Percentiles rank a stretch among this genome's conserved stretches.
These are phyloP conservation scores for Lutjanus erythropterus DNA, from an alignment of 2,113 vertebrate genomes.

Conservation along the genomic window DNA sequence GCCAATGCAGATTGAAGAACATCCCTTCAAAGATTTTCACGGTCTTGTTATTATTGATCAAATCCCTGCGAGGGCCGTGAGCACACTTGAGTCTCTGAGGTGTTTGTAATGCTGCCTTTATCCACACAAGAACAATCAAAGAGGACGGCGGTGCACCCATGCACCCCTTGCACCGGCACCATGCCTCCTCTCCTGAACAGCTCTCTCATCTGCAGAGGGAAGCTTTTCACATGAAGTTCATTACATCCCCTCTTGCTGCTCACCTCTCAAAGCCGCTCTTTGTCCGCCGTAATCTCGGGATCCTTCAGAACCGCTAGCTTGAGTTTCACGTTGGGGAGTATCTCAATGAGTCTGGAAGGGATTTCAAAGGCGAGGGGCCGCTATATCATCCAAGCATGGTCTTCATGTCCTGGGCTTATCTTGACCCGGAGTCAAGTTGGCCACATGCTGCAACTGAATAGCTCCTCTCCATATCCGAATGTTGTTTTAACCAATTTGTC, in stretches of 20 bases:
- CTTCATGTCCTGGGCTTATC: slow-evolving; percentile 79
- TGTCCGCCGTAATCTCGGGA: slow-evolving; percentile 82
- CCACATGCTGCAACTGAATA: slow-evolving; percentile 70
- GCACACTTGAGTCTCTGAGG: slow-evolving; percentile 23
- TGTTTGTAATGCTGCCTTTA: slow-evolving; percentile 50
- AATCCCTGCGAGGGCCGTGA: slow-evolving; percentile 21
- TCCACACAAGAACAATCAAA: slow-evolving; percentile 59
- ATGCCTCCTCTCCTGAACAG: slow-evolving; percentile 49
- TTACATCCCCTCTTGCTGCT: slow-evolving; percentile 79
- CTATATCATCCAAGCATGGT: slow-evolving; percentile 78
- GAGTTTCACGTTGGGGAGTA: slow-evolving; percentile 82
- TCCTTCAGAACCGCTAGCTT: slow-evolving; percentile 81
- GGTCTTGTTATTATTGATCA: slow-evolving; percentile 27
- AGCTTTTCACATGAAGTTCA: slow-evolving; percentile 83
- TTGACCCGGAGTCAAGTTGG: slow-evolving; percentile 78
- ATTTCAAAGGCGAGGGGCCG: slow-evolving; percentile 81
- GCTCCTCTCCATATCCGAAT: slow-evolving; percentile 57
- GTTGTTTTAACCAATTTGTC: slow-evolving; percentile 57
- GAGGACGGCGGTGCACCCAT: slow-evolving; percentile 31
- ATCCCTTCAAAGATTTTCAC: slow-evolving; percentile 32
- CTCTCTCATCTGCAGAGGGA: slow-evolving; percentile 79
- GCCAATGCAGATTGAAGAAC: slow-evolving; percentile 6
- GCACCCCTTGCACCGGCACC: slow-evolving; percentile 45
- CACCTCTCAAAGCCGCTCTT: slow-evolving; percentile 80
- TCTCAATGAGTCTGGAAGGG: slow-evolving; percentile 79